Evolutionary conservation across 2,888 invertebrate species (phyloP), one percentile per base, ranked within the genome.

Genomic region (Eudasyphora cyanicolor): DNA sequence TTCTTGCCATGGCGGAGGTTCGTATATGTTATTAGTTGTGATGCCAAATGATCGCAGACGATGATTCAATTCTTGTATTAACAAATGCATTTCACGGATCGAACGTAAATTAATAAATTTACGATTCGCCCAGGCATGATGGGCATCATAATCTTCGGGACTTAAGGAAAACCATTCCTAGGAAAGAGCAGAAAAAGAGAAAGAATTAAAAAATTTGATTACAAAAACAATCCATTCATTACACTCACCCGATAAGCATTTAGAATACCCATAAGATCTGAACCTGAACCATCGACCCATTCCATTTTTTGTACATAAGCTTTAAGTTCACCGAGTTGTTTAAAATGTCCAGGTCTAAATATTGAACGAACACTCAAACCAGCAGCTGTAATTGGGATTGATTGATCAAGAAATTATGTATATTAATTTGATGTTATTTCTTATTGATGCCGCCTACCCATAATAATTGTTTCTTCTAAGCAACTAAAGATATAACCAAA

Each of bases 401-500:
- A 35, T n/a, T n/a, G n/a, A n/a, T n/a, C n/a, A 5, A 45, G 45
- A 45, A 45, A 45, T 35, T 45, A 45, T 7, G n/a, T n/a, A n/a
- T n/a, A 38, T 38, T 38, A 38, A 7, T 38, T 38, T 38, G 38
- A 38, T 38, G 5, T 38, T 38, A 38, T 10, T 38, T 38, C 38
- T 51, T 71, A 60, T 2, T 24, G 5, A 21, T 21, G 24, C 12
- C 3, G 14, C 24, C 4, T 84, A 91, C 91, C 97, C 92, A 99
- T 98, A 76, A 98, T 95, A 74, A 98, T 94, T 14, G 96, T 93
- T 85, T 98, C 98, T 12, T 96, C 95, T 10, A 98, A 92, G 60
- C 96, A 94, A 76, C 97, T 97, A 89, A 96, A 98, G 64, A 97
- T 94, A 89, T 97, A 95, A 0, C 98, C 98, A 5, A 98, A 92